Conservation (phyloP, 2,797 vertebrate species). For the Rallus crepitans region DNA sequence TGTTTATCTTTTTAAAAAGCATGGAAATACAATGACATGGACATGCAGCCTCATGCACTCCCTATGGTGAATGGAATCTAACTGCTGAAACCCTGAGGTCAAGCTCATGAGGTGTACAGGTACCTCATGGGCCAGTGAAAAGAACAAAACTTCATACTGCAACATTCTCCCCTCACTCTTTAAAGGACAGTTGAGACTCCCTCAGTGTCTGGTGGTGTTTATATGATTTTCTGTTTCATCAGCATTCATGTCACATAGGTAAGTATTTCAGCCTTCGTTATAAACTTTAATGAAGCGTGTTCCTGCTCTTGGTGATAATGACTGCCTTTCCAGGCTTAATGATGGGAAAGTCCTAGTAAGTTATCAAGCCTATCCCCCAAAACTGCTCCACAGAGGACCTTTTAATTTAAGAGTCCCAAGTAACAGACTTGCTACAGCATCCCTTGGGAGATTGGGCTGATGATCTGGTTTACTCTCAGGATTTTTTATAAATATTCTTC, state of each 20-base stretch:
- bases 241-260: neutral
- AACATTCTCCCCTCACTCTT: neutral
- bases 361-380: constrained; percentile 8
- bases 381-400: constrained; percentile 1
- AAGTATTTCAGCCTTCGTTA: neutral
- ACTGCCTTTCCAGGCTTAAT: constrained; percentile 10
- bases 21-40: neutral
- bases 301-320: neutral
- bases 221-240: constrained; percentile 5
- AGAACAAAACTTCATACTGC: neutral
- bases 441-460: neutral
- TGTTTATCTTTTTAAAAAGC: constrained; percentile 21
- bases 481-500: neutral
- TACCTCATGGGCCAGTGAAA: neutral
- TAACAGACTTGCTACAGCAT: neutral
- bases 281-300: neutral
- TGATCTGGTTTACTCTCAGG: neutral
- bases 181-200: neutral
- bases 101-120: neutral
- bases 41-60: neutral
- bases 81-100: neutral
- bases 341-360: neutral
- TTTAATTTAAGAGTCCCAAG: constrained; percentile 13
- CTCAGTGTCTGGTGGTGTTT: neutral
- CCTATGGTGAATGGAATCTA: neutral